Base-by-base conservation (phyloP, 2,888 invertebrate genomes). In the Elgonia sp. region DNA sequence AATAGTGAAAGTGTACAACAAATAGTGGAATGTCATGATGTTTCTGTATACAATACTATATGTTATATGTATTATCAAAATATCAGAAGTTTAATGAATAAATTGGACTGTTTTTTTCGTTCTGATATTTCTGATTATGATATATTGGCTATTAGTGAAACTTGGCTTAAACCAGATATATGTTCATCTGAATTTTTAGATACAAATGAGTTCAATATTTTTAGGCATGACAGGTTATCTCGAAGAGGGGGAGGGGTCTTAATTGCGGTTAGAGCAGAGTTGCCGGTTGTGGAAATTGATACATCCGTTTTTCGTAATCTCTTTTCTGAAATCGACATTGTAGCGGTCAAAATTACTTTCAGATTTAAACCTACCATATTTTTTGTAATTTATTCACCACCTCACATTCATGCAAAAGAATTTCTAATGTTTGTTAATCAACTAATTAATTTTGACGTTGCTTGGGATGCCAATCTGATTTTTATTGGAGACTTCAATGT, bases 151-250 rank as follows among this genome's bases (percentile, higher is more conserved):
- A 37, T 57, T 5, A 39, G 18, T 14, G 73, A 73, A 37, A 73
- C 73, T 1, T 57, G 73, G 60, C 73, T 73, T 1, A 73, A 73
- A 42, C 57, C 73, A 21, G 55, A 57, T 14, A 73, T 73, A 10
- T 40, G 4, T 10, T 73, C 60, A 5, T 37, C 1, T 21, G 73
- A 73, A 73, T 73, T 72, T 72, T 14, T 55, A 10, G 57, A 72
- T 55, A 39, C n/a, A 16, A 72, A 55, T 72, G n/a, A 12, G 12
- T 73, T 55, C 18, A 55, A 73, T 73, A 60, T 60, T 73, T 6
- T 9, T 57, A 20, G 60, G 20, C n/a, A 55, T 72, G 57, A 72
- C n/a, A 8, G 72, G 18, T 14, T 65, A 39, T n/a, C 4, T 5
- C 65, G 65, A 40, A 21, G 62, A n/a, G 10, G 65, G 40, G 62